Evolutionary conservation across 2,113 vertebrate species (phyloP), one percentile per base, ranked within the genome.

Genomic region (Hemiprocne comata): DNA sequence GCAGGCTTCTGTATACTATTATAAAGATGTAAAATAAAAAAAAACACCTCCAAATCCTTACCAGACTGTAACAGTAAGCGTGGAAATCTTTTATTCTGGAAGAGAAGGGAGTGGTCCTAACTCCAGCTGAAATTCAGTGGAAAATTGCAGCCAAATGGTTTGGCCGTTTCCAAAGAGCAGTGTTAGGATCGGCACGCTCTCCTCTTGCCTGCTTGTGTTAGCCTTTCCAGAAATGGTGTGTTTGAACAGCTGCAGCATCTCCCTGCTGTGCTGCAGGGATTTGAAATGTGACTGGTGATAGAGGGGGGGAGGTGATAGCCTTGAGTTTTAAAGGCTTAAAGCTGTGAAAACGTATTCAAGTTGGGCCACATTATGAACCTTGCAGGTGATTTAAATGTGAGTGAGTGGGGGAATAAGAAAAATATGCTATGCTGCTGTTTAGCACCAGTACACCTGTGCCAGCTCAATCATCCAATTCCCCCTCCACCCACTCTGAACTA

Each of bases 181-280:
- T 53, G 17, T 67, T 67, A 48, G 54, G 67, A 72, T 54, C 29
- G 2, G 53, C 83, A 77, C 4, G 3, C 60, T 80, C 21, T 73
- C 38, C 51, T 65, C 64, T 46, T 73, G 84, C 69, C 80, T 94
- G 75, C 79, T 76, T 90, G 60, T 94, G 76, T 65, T 88, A 92
- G 69, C 15, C 1, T 31, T 94, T 91, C 91, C 93, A 92, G 94
- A 95, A 92, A 70, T 40, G 72, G 91, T 62, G 84, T 86, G 76
- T 92, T 90, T 95, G 91, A 95, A 92, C 94, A 95, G 96, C 94
- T 94, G 96, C 94, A 89, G 50, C 58, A 78, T 62, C 86, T 92
- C 89, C 83, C 78, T 73, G 87, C 75, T 80, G 40, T 61, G 79
- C 85, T 17, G 10, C 79, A 73, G 73, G 48, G 80, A 54, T 64